phyloP scores from a whole-genome alignment of 1,140 invertebrate species.

The Trypoxylus dichotomus region DNA sequence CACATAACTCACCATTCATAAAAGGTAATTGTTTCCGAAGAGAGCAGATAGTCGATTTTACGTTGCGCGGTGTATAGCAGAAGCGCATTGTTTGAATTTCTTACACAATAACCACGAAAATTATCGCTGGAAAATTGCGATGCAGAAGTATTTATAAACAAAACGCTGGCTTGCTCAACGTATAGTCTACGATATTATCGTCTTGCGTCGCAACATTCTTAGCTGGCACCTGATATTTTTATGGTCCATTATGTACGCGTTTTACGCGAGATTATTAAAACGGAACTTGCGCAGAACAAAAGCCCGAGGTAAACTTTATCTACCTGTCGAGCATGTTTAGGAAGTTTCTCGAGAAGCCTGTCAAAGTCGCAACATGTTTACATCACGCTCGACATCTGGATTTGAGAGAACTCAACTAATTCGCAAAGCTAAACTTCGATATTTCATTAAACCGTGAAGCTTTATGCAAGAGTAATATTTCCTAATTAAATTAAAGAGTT shows the following conservation, averaged over 20 bases:
- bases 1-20: neutral
- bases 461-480: neutral
- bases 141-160: conserved; percentile 7
- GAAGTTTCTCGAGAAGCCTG: neutral
- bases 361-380: neutral
- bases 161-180: neutral
- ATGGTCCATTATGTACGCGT: neutral
- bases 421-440: neutral
- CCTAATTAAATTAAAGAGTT: neutral
- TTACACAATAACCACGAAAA: neutral
- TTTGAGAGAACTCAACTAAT: neutral
- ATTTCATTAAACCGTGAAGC: neutral
- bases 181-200: neutral
- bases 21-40: neutral
- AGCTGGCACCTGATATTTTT: conserved; percentile 7
- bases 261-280: conserved; percentile 14
- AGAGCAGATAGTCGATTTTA: neutral
- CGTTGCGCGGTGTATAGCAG: neutral
- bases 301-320: neutral
- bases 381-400: neutral
- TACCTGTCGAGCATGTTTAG: neutral
- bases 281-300: neutral
- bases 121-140: conserved; percentile 9
- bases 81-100: conserved; percentile 10
- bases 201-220: neutral